Base-by-base conservation (phyloP, 2,113 vertebrate genomes). In the Cyprinodon variegatus region DNA sequence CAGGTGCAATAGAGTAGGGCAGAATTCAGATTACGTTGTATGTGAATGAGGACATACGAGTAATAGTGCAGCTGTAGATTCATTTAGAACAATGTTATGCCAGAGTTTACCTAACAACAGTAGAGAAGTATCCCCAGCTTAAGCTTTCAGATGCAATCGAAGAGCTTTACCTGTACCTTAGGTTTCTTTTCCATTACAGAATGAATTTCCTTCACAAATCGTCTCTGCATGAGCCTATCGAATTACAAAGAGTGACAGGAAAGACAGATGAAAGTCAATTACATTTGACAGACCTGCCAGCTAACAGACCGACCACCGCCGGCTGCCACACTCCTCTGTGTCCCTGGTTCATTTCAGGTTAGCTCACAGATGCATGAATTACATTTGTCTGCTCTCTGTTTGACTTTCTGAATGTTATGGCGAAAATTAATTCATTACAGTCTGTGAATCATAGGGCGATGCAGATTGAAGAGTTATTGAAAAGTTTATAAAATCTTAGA, bases 231-330 rank as follows among this genome's bases (percentile, higher is more conserved):
- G 69, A 85, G 61, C 29, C 66, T 53, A 65, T 79, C 61, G 77
- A 77, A 81, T 74, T 74, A 79, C 59, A 63, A 11, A 48, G 64
- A 70, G 68, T 81, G 83, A 77, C 75, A 79, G 64, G 36, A 77
- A 77, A 66, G 68, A 80, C 77, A 50, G 36, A 59, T 36, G 74
- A 84, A 78, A 83, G 79, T 76, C 65, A 72, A 89, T 83, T 81
- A 72, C 29, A 72, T 78, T 61, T 79, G 84, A 78, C 84, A 81
- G 74, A 75, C 36, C 66, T 63, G 72, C 63, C 61, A 76, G 77
- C 77, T 81, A 82, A 79, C 53, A 2, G 14, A 78, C 75, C 68
- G 11, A 59, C 72, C 71, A 41, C 70, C 9, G 6, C 78, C 22
- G 84, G 82, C 74, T 43, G 68, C 68, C 70, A 17, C 65, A 41